phyloP scores from a whole-genome alignment of 2,888 invertebrate genomes.

The Urechis unicinctus region DNA sequence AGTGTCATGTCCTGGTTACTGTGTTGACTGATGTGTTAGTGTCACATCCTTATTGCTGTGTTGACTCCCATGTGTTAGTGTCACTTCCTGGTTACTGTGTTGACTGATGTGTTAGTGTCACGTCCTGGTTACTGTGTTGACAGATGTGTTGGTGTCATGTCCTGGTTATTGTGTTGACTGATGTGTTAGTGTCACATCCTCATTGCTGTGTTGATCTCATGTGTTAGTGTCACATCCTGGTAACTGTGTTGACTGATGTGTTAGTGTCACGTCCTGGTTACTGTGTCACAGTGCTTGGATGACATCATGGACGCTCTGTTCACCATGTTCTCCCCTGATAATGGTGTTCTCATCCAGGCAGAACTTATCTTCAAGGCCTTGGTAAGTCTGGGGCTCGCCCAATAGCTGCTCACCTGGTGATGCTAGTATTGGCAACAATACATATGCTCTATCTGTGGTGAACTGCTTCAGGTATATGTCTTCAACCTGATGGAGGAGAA shows the following conservation, averaged over 20 bases:
- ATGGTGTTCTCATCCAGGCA: conserved; percentile 61
- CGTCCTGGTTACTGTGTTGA: too few relatives aligned
- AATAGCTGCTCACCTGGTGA: too few relatives aligned
- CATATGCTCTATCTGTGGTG: background rate
- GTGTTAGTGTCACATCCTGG: background rate
- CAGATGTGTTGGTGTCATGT: too few relatives aligned
- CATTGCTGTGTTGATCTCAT: too few relatives aligned
- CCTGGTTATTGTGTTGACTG: too few relatives aligned
- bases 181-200: too few relatives aligned
- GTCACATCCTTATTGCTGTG: too few relatives aligned
- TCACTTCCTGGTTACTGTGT: background rate
- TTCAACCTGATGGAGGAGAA: conserved; percentile 82
- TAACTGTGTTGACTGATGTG: conserved; percentile 1
- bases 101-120: too few relatives aligned
- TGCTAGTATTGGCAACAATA: background rate
- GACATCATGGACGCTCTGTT: conserved; percentile 90
- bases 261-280: too few relatives aligned
- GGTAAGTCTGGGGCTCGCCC: conserved; percentile 49
- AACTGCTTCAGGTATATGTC: conserved; percentile 63
- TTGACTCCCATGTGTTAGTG: too few relatives aligned
- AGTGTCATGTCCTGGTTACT: too few relatives aligned
- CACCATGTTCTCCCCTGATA: conserved; percentile 86
- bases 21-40: too few relatives aligned
- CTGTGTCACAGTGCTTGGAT: conserved; percentile 64
- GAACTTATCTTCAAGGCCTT: conserved; percentile 82